A percentile compares a stretch with the other conserved stretches of the same genome.
Evolutionary conservation across 2,113 vertebrate species (phyloP).

Genomic region (Tympanuchus pallidicinctus): DNA sequence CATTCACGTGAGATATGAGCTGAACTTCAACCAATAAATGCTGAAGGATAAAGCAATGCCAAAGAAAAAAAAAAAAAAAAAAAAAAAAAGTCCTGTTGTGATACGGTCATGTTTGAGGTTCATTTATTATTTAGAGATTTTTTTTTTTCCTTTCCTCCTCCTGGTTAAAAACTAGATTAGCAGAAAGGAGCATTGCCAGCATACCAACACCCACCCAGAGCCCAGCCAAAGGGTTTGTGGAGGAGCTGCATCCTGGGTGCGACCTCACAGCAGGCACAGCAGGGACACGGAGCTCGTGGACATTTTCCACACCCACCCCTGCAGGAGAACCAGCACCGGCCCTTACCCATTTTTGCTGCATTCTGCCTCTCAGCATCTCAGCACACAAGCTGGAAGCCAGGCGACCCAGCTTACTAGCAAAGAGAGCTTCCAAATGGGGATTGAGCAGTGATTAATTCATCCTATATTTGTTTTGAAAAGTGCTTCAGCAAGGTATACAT

Average conservation of each 20-base stretch:
- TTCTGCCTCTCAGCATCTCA: background rate
- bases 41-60: constrained; percentile 26
- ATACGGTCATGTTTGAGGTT: background rate
- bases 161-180: constrained; percentile 27
- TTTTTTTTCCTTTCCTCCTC: background rate
- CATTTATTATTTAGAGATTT: background rate
- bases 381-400: background rate
- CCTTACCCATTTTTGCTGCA: background rate
- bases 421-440: background rate
- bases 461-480: constrained; percentile 57
- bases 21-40: background rate
- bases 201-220: background rate
- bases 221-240: background rate
- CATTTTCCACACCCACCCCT: background rate
- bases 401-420: background rate
- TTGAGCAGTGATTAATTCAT: constrained; percentile 31
- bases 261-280: background rate
- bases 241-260: background rate
- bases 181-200: constrained; percentile 1
- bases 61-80: background rate
- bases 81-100: background rate
- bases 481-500: constrained; percentile 9
- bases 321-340: background rate
- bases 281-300: background rate
- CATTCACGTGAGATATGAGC: background rate